A percentile compares a stretch with the other conserved stretches of the same genome.
Conservation (phyloP, 2,113 vertebrate genomes). For the Anoplopoma fimbria region DNA sequence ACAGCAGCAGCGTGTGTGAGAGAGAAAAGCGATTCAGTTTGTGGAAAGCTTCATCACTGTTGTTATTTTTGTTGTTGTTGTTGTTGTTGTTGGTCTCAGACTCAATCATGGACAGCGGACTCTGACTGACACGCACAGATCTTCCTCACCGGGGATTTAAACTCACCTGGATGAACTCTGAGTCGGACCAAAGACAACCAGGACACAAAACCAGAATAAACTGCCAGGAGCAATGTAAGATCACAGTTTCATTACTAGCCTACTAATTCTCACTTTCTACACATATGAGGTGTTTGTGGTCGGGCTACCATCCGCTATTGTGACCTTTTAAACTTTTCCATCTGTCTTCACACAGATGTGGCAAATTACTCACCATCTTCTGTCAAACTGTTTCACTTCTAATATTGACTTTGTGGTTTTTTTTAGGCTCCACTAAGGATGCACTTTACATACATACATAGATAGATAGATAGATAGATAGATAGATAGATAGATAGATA, state of each 20-base stretch:
- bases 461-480: no score
- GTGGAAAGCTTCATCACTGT: neutral
- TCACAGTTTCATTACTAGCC: neutral
- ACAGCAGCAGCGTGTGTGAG: neutral
- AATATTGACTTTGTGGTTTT: neutral
- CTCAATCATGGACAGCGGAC: neutral
- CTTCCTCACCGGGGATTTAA: constrained; percentile 18
- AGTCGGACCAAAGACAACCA: neutral
- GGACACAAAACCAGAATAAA: neutral
- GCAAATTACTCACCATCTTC: neutral
- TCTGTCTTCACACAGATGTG: neutral
- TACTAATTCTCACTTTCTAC: neutral
- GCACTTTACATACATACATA: neutral
- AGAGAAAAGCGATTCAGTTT: neutral
- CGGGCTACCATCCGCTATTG: neutral
- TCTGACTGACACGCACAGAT: neutral
- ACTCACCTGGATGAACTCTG: neutral
- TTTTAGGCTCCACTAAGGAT: neutral
- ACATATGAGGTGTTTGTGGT: neutral
- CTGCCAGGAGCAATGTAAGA: constrained; percentile 40
- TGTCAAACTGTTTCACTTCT: neutral
- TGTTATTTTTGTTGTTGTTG: neutral
- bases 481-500: neutral
- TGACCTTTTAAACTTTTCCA: neutral
- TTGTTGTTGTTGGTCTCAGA: neutral